phyloP scores from a whole-genome alignment of 2,888 invertebrate species.

The Apotomis capreana region DNA sequence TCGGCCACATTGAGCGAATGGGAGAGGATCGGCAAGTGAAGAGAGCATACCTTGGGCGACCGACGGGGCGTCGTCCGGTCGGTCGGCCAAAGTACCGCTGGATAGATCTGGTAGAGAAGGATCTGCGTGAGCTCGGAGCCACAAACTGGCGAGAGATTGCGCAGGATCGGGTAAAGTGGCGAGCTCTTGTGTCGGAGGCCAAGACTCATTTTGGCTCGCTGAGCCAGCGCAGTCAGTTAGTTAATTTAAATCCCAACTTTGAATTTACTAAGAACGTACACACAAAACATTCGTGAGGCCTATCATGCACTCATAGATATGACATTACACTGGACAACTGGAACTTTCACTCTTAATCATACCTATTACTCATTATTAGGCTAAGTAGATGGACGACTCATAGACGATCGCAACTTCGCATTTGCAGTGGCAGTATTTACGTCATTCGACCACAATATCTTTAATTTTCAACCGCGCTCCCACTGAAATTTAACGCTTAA shows the following conservation, averaged over 20 bases:
- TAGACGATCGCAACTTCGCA: slow-evolving; percentile 10
- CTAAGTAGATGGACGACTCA: slow-evolving; percentile 13
- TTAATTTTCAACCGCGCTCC: neutral
- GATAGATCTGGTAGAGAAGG: too few relatives aligned
- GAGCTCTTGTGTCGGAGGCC: too few relatives aligned
- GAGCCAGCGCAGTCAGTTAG: too few relatives aligned
- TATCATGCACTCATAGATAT: slow-evolving; percentile 16
- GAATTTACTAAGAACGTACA: neutral
- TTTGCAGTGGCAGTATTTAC: slow-evolving; percentile 16
- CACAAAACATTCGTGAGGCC: neutral
- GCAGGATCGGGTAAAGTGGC: too few relatives aligned
- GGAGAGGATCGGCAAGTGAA: too few relatives aligned
- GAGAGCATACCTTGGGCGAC: too few relatives aligned
- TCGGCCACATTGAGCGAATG: too few relatives aligned
- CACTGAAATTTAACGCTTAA: slow-evolving; percentile 4
- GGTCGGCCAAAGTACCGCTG: too few relatives aligned
- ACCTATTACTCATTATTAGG: neutral
- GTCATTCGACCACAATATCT: slow-evolving; percentile 11
- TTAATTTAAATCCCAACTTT: neutral
- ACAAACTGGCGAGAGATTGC: too few relatives aligned
- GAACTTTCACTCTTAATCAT: slow-evolving; percentile 28
- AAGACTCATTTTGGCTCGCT: too few relatives aligned
- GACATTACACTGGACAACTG: slow-evolving; percentile 24
- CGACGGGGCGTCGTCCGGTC: too few relatives aligned
- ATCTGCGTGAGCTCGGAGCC: too few relatives aligned